Evolutionary conservation across 2,888 invertebrate species (phyloP).

Genomic region (Sycophila texana): DNA sequence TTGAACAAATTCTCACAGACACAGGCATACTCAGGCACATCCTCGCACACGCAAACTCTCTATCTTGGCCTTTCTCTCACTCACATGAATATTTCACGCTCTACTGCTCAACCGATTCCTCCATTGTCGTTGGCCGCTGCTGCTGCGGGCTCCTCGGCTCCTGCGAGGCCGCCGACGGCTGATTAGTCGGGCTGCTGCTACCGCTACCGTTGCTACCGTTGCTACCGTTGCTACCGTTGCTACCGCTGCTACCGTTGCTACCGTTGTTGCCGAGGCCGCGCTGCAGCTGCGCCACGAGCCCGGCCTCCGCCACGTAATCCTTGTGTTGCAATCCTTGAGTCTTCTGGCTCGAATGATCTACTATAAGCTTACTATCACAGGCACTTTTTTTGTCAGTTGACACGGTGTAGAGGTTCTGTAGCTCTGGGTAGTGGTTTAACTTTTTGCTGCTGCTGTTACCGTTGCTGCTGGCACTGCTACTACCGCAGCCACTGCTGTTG

Average conservation of each 20-base stretch:
- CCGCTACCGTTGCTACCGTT: slow-evolving; percentile 61
- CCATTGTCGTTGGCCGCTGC: slow-evolving; percentile 55
- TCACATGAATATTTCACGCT: slow-evolving; percentile 14
- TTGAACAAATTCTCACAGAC: no score
- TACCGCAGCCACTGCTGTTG: no score
- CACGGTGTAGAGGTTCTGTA: slow-evolving; percentile 74
- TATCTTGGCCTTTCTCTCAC: slow-evolving; percentile 22
- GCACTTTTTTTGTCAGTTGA: slow-evolving; percentile 77
- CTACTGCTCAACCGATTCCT: slow-evolving; percentile 74
- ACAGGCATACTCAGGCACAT: neutral
- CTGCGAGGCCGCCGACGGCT: slow-evolving; percentile 40
- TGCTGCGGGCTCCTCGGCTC: slow-evolving; percentile 16
- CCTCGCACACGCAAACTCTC: slow-evolving; percentile 12
- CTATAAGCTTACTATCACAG: slow-evolving; percentile 77
- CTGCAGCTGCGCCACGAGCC: slow-evolving; percentile 72
- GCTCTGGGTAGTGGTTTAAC: slow-evolving; percentile 73
- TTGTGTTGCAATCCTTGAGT: slow-evolving; percentile 67
- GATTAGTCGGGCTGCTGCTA: slow-evolving; percentile 58
- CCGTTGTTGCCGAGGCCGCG: slow-evolving; percentile 69
- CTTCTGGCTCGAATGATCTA: slow-evolving; percentile 76
- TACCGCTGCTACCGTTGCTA: slow-evolving; percentile 49
- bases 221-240: slow-evolving; percentile 61
- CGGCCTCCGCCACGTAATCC: slow-evolving; percentile 65
- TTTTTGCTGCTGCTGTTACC: slow-evolving; percentile 62
- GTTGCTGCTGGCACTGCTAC: slow-evolving; percentile 26